Percentiles rank a stretch among this genome's conserved stretches.
Evolutionary conservation across 1,140 invertebrate species (phyloP).

Genomic region (Orchestia grillus): DNA sequence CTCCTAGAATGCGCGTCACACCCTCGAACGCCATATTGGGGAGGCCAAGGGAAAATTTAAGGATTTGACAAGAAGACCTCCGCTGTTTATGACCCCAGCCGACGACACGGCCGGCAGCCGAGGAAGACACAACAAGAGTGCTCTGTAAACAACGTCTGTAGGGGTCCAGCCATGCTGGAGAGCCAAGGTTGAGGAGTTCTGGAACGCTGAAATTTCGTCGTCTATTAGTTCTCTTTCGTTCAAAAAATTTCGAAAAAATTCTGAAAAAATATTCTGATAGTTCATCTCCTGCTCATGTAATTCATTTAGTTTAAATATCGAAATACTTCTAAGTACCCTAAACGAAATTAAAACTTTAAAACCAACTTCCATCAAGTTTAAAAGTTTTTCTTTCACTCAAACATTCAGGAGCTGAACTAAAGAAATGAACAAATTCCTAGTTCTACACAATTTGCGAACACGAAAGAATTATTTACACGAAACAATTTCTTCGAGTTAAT

Average conservation of each 20-base stretch:
- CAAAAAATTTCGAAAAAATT: no score
- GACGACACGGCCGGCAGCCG: neutral
- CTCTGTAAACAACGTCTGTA: neutral
- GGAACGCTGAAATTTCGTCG: no score
- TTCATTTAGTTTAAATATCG: no score
- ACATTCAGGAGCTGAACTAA: no score
- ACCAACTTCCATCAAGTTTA: no score
- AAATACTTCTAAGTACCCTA: no score
- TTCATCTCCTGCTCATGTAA: no score
- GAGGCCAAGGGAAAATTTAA: neutral
- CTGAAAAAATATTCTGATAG: no score
- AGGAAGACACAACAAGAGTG: neutral
- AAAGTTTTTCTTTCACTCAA: no score
- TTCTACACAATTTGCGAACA: neutral
- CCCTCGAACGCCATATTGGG: neutral
- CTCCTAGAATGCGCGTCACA: conserved; percentile 16
- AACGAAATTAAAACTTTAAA: no score
- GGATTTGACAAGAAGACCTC: neutral
- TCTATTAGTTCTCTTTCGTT: no score
- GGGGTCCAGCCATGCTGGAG: neutral
- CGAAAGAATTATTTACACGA: neutral
- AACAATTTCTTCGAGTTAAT: neutral
- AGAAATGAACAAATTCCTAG: neutral
- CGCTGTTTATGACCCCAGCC: neutral
- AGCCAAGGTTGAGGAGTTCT: no score